phyloP scores from a whole-genome alignment of 2,888 invertebrate genomes.

The Volucella inanis region DNA sequence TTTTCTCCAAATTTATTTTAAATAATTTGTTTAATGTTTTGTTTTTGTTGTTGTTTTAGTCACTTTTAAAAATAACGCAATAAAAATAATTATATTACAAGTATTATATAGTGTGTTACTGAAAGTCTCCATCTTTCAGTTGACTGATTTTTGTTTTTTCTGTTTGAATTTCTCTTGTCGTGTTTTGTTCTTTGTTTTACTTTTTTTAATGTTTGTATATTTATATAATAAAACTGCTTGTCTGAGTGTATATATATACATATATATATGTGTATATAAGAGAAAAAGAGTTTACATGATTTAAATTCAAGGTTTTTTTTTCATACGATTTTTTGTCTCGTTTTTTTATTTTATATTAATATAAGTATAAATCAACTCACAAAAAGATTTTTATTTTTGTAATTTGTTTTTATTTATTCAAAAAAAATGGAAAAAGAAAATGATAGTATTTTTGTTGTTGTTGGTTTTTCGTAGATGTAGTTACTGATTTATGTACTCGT shows the following conservation, averaged over 20 bases:
- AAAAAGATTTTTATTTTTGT: constrained; percentile 40
- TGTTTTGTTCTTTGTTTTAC: constrained; percentile 27
- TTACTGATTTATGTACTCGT: constrained; percentile 45
- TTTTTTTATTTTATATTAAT: constrained; percentile 30
- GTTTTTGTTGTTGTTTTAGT: constrained; percentile 49
- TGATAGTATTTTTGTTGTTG: constrained; percentile 55
- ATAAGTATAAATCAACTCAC: constrained; percentile 72
- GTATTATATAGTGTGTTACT: constrained; percentile 66
- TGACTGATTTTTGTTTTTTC: constrained; percentile 49
- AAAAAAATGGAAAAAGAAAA: constrained; percentile 63
- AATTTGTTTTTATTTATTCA: constrained; percentile 47
- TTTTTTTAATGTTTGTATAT: constrained; percentile 51
- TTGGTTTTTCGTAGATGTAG: constrained; percentile 67
- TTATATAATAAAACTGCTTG: constrained; percentile 67
- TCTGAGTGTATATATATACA: constrained; percentile 65
- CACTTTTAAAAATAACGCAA: constrained; percentile 71
- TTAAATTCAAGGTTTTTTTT: constrained; percentile 62
- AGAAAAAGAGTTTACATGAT: constrained; percentile 67
- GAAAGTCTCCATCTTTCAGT: constrained; percentile 61
- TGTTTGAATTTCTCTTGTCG: constrained; percentile 45
- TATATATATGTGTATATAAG: constrained; percentile 11
- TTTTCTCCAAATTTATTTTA: constrained; percentile 22
- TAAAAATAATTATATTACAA: constrained; percentile 73
- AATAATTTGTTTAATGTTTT: constrained; percentile 30
- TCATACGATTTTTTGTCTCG: constrained; percentile 51